phyloP scores from a whole-genome alignment of 2,113 vertebrate species.

The Xiphorhynchus elegans region DNA sequence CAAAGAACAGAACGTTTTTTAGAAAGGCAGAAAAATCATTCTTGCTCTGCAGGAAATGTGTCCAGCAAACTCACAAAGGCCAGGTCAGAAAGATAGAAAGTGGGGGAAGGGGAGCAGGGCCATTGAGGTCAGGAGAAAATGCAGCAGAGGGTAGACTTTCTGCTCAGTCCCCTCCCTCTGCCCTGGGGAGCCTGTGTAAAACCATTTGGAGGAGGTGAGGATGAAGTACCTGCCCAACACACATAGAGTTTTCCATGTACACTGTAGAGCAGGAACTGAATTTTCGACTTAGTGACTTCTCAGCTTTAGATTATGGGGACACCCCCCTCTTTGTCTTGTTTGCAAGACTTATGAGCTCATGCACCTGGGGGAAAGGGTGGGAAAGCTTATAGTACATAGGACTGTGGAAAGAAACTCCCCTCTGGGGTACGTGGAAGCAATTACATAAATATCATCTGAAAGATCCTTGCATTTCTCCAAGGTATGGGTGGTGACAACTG shows the following conservation, averaged over 20 bases:
- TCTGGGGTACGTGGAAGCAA: slow-evolving; percentile 10
- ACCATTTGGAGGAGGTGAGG: background rate
- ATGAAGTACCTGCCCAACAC: background rate
- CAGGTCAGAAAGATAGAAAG: background rate
- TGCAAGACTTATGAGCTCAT: slow-evolving; percentile 44
- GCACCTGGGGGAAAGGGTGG: slow-evolving; percentile 36
- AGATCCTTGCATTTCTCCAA: slow-evolving; percentile 26
- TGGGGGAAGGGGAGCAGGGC: background rate
- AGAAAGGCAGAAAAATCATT: background rate
- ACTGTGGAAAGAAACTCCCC: background rate
- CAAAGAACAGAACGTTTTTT: slow-evolving; percentile 23
- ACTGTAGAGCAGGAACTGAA: background rate
- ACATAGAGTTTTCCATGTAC: background rate
- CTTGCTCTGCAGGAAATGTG: background rate
- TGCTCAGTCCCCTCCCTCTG: background rate
- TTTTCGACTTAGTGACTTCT: background rate
- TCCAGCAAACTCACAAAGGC: background rate
- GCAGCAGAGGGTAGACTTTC: background rate
- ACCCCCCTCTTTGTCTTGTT: background rate
- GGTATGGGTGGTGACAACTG: background rate
- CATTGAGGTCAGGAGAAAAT: background rate
- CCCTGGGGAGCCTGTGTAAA: background rate
- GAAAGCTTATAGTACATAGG: background rate
- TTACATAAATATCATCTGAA: slow-evolving; percentile 29
- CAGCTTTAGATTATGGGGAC: background rate